A percentile compares a stretch with the other conserved stretches of the same genome.
Conservation (phyloP, 2,888 invertebrate species). For the Ophion ellenae region DNA sequence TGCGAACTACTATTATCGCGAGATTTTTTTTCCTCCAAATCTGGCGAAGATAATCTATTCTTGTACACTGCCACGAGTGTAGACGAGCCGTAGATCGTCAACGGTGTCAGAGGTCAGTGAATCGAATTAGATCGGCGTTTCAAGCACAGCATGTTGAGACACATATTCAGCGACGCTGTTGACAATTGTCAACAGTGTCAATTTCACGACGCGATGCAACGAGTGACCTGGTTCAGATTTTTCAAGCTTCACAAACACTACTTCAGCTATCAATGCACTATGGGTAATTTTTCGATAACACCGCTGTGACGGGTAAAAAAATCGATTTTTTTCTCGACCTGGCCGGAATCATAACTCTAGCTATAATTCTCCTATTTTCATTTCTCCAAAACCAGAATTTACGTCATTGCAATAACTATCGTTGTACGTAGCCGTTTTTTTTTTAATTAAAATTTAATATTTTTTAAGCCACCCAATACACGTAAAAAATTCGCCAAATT, state of each 20-base stretch:
- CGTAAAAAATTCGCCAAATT: too few relatives aligned
- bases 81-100: slow-evolving; percentile 30
- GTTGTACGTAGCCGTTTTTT: too few relatives aligned
- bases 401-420: too few relatives aligned
- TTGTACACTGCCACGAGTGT: slow-evolving; percentile 21
- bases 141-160: slow-evolving; percentile 16
- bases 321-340: too few relatives aligned
- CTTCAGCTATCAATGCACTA: background rate
- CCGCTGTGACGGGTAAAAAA: too few relatives aligned
- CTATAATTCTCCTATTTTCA: too few relatives aligned
- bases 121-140: slow-evolving; percentile 60
- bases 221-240: slow-evolving; percentile 4
- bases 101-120: slow-evolving; percentile 56
- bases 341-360: too few relatives aligned
- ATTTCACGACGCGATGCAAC: background rate
- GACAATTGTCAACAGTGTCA: slow-evolving; percentile 22
- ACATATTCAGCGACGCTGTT: slow-evolving; percentile 8
- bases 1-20: slow-evolving; percentile 12
- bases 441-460: too few relatives aligned
- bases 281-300: background rate
- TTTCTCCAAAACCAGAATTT: too few relatives aligned
- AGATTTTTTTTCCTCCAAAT: slow-evolving; percentile 49
- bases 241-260: background rate
- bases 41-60: slow-evolving; percentile 33
- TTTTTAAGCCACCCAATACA: too few relatives aligned